Evolutionary conservation across 2,113 vertebrate genomes (phyloP).

Genomic region (Tringa solitaria): DNA sequence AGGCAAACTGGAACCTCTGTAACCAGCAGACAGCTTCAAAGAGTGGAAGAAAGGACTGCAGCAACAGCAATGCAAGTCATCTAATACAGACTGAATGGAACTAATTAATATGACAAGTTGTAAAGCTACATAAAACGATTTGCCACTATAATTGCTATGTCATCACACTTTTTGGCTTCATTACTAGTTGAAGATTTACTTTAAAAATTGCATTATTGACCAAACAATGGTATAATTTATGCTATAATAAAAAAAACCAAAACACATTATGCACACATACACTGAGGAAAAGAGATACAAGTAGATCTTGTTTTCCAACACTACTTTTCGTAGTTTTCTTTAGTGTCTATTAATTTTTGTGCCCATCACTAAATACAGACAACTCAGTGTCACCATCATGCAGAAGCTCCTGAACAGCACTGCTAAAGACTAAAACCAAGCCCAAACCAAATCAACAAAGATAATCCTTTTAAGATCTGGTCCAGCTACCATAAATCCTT

Average conservation of each 20-base stretch:
- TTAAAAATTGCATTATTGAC: background rate
- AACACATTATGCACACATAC: background rate
- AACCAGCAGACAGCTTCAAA: background rate
- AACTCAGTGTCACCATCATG: background rate
- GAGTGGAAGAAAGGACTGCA: background rate
- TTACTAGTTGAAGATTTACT: background rate
- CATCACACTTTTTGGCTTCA: background rate
- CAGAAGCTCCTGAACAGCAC: background rate
- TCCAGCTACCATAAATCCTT: background rate
- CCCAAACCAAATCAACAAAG: background rate
- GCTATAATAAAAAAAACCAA: background rate
- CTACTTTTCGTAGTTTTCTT: background rate
- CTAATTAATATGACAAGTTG: background rate
- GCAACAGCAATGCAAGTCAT: background rate
- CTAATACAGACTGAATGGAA: background rate
- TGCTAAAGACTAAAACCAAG: background rate
- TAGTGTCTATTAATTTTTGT: background rate
- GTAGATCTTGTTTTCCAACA: background rate
- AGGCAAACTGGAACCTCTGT: background rate
- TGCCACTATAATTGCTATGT: background rate
- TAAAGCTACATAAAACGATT: background rate
- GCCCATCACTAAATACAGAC: background rate
- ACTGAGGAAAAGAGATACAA: background rate
- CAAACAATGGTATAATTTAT: background rate
- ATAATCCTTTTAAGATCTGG: background rate